These are phyloP conservation scores for Holothuria scabra DNA, from an alignment of 53 echinoderm and acorn worm genomes.

Conservation along the genomic window DNA sequence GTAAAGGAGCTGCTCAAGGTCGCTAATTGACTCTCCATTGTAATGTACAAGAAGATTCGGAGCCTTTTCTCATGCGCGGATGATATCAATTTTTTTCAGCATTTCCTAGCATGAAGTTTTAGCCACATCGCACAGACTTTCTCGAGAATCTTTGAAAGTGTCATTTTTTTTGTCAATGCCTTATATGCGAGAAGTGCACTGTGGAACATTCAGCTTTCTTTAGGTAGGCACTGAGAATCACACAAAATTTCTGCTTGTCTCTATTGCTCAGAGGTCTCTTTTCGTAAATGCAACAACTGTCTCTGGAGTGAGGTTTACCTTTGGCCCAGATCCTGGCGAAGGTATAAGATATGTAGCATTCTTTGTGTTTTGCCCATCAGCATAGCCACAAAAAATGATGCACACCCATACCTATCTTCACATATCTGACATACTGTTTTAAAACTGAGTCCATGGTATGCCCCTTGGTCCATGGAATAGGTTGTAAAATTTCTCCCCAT, in stretches of 20 bases:
- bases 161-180: too few species aligned
- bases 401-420: constrained; percentile 28
- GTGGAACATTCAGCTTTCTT: constrained; percentile 45
- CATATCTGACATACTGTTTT: constrained; percentile 3
- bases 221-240: constrained; percentile 39
- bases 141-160: too few species aligned
- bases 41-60: constrained; percentile 47
- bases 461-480: constrained; percentile 53
- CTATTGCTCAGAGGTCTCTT: constrained; percentile 49
- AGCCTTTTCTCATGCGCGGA: constrained; percentile 60
- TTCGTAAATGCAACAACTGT: constrained; percentile 50
- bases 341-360: constrained; percentile 46
- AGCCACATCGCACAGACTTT: constrained; percentile 36
- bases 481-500: constrained; percentile 51
- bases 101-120: constrained; percentile 27
- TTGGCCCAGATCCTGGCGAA: constrained; percentile 13
- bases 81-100: constrained; percentile 39
- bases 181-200: constrained; percentile 40
- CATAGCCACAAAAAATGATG: constrained; percentile 66
- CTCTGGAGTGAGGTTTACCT: constrained; percentile 37
- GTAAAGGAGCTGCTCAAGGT: constrained; percentile 34
- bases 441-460: constrained; percentile 57
- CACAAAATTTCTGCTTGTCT: constrained; percentile 45
- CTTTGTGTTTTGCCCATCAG: constrained; percentile 38
- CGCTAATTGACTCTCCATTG: constrained; percentile 42